phyloP scores from a whole-genome alignment of 1,140 invertebrate species.

The Propsilocerus akamusi region DNA sequence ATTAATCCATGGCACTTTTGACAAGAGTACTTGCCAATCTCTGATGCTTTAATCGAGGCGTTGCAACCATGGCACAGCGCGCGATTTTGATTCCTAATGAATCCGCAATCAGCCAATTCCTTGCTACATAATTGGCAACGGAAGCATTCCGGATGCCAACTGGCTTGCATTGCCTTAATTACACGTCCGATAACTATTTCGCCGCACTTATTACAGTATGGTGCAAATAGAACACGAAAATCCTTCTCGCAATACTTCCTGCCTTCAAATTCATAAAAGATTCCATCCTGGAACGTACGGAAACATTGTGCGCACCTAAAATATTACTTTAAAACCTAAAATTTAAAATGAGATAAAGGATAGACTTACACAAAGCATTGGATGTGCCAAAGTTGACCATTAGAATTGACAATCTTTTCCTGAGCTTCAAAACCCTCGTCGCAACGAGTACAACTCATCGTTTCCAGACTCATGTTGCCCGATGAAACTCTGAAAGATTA shows the following conservation, averaged over 20 bases:
- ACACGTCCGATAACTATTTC: slow-evolving; percentile 95
- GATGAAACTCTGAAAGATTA: slow-evolving; percentile 38
- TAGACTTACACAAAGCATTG: slow-evolving; percentile 94
- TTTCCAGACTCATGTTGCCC: slow-evolving; percentile 65
- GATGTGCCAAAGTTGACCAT: slow-evolving; percentile 96
- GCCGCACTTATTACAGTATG: slow-evolving; percentile 93
- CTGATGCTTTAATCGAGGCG: slow-evolving; percentile 84
- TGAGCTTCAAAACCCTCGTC: slow-evolving; percentile 83
- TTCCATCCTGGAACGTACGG: slow-evolving; percentile 89
- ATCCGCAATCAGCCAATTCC: slow-evolving; percentile 89
- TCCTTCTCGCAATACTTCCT: slow-evolving; percentile 99
- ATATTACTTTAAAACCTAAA: slow-evolving; percentile 10
- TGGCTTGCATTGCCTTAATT: slow-evolving; percentile 98
- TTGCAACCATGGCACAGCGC: slow-evolving; percentile 96
- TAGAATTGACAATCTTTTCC: slow-evolving; percentile 98
- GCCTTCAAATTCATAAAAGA: slow-evolving; percentile 98
- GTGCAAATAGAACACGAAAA: slow-evolving; percentile 95
- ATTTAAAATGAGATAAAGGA: background rate
- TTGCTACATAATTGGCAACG: slow-evolving; percentile 82
- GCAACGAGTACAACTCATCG: slow-evolving; percentile 87
- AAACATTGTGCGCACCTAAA: slow-evolving; percentile 96
- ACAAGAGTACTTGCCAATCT: slow-evolving; percentile 92
- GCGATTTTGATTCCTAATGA: slow-evolving; percentile 82
- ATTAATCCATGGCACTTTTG: slow-evolving; percentile 97
- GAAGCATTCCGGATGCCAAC: slow-evolving; percentile 97